phyloP scores from a whole-genome alignment of 2,797 vertebrate species.

The Morelia viridis region DNA sequence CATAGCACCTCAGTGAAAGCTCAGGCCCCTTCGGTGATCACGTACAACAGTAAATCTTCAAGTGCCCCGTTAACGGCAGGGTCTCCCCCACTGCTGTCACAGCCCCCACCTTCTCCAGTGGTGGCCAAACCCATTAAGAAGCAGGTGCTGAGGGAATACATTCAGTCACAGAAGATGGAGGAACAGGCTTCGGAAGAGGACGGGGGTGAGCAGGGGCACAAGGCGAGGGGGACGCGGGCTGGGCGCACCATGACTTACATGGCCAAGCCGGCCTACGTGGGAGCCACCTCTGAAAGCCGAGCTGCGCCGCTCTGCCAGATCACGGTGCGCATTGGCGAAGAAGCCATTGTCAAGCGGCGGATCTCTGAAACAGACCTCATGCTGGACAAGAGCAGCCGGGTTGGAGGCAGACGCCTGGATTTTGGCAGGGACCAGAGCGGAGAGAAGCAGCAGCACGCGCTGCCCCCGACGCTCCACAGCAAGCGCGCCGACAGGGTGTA shows the following conservation, averaged over 20 bases:
- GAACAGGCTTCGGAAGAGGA: constrained; percentile 46
- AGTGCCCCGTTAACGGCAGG: constrained; percentile 14
- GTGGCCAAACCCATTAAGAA: constrained; percentile 46
- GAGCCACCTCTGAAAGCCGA: constrained; percentile 73
- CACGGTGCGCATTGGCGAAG: constrained; percentile 90
- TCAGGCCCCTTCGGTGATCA: constrained; percentile 78
- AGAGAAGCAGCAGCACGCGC: neutral
- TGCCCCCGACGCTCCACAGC: rapidly evolving
- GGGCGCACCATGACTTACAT: constrained; percentile 76
- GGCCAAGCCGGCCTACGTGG: constrained; percentile 77
- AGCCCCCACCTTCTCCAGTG: constrained; percentile 32
- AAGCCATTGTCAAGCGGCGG: constrained; percentile 89
- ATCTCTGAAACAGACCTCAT: constrained; percentile 90
- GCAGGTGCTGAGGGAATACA: constrained; percentile 36
- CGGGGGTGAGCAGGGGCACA: constrained; percentile 65
- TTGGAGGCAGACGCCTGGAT: constrained; percentile 74
- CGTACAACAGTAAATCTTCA: constrained; percentile 66
- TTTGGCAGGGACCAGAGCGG: constrained; percentile 39
- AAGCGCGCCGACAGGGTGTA: neutral
- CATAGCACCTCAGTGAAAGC: constrained; percentile 79
- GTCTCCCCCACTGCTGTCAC: constrained; percentile 58
- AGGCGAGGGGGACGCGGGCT: constrained; percentile 71
- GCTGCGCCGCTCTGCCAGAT: constrained; percentile 88
- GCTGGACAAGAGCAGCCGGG: constrained; percentile 78
- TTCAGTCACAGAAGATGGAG: constrained; percentile 61